These are phyloP conservation scores for Tupaia chinensis DNA, from an alignment of 2,113 vertebrate species.

Conservation along the genomic window DNA sequence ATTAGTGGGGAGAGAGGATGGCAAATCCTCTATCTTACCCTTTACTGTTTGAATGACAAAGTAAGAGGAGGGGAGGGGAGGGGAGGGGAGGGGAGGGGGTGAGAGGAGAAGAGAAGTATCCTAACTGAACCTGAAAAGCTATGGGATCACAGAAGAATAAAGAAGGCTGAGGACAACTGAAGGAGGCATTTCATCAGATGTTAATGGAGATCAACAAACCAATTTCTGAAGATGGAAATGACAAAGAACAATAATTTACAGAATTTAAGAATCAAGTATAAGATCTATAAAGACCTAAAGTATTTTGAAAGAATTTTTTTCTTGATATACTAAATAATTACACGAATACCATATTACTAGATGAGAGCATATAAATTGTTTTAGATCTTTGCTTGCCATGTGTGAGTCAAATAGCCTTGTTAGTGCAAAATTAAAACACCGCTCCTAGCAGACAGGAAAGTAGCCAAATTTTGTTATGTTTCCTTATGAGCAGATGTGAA, in stretches of 20 bases:
- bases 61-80: neutral
- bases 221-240: neutral
- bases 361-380: conserved; percentile 9
- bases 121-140: neutral
- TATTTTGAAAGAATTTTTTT: neutral
- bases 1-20: neutral
- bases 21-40: neutral
- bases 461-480: neutral
- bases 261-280: conserved; percentile 9
- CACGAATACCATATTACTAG: neutral
- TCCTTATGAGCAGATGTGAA: neutral
- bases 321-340: neutral
- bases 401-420: neutral
- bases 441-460: neutral
- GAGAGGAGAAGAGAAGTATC: neutral
- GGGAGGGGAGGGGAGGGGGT: neutral
- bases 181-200: neutral
- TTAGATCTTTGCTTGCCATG: neutral
- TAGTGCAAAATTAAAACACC: neutral
- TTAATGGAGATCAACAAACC: neutral
- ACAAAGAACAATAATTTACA: neutral
- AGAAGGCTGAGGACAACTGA: neutral
- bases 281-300: conserved; percentile 5
- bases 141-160: neutral
- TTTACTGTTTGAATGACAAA: neutral